Evolutionary conservation across 2,113 vertebrate genomes (phyloP).

Genomic region (Struthidea cinerea): DNA sequence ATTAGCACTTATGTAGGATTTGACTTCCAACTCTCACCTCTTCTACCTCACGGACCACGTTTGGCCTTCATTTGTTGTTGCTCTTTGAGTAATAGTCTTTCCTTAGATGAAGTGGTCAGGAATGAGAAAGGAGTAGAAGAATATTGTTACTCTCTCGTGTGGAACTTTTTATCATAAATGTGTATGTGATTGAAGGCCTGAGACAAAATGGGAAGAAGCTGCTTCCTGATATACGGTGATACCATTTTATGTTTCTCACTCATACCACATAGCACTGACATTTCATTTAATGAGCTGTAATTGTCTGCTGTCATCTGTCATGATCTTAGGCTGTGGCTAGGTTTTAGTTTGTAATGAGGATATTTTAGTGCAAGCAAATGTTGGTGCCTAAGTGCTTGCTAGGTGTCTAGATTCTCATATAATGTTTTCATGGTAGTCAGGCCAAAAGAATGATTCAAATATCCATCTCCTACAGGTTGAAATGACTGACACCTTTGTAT

Average conservation of each 20-base stretch:
- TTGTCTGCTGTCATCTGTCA: background rate
- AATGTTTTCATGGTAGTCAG: background rate
- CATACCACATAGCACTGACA: background rate
- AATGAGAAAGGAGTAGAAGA: background rate
- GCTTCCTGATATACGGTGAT: background rate
- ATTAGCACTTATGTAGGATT: background rate
- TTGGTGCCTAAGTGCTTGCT: background rate
- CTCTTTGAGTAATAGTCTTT: background rate
- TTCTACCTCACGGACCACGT: rapidly evolving
- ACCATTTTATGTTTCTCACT: background rate
- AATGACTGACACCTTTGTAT: background rate
- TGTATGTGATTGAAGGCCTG: background rate
- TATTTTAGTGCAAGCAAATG: background rate
- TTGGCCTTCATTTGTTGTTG: background rate
- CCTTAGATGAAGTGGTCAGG: background rate
- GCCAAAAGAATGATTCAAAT: background rate
- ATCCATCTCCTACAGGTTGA: background rate
- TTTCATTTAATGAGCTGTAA: background rate
- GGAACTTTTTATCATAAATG: background rate
- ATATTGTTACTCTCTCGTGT: background rate
- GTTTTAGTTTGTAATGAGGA: background rate
- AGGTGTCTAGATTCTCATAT: background rate
- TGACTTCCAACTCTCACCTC: background rate
- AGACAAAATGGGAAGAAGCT: background rate
- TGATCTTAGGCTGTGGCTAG: background rate